phyloP scores from a whole-genome alignment of 1,140 invertebrate species.

The Drosophila lowei region DNA sequence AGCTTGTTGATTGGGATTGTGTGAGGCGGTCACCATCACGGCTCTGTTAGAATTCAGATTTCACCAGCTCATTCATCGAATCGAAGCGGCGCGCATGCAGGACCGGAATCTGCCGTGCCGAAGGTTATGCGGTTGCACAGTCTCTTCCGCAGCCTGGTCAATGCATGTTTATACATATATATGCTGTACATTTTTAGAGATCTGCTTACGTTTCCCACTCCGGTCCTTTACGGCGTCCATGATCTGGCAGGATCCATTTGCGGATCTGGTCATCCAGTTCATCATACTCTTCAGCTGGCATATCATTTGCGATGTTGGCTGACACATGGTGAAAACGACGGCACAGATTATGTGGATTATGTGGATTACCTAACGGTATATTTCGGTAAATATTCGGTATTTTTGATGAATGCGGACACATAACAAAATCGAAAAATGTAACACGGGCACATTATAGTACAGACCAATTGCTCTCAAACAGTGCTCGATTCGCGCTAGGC shows the following conservation, averaged over 20 bases:
- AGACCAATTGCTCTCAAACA: no score
- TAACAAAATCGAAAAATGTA: no score
- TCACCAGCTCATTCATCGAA: slow-evolving; percentile 98
- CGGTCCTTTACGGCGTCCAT: slow-evolving; percentile 11
- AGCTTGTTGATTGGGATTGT: no score
- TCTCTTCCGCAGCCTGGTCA: slow-evolving; percentile 45
- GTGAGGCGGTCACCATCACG: no score
- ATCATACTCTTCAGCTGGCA: slow-evolving; percentile 44
- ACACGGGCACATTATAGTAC: no score
- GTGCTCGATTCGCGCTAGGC: no score
- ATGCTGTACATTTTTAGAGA: not conserved
- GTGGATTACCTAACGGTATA: no score
- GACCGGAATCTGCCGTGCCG: slow-evolving; percentile 95
- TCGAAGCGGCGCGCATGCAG: slow-evolving; percentile 94
- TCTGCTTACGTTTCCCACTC: slow-evolving; percentile 58
- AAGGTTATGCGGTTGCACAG: slow-evolving; percentile 88
- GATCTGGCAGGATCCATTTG: slow-evolving; percentile 61
- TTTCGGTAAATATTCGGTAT: no score
- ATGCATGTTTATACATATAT: not conserved
- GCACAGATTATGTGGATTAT: no score
- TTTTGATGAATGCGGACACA: no score
- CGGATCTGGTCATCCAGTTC: slow-evolving; percentile 49
- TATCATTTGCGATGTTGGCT: slow-evolving; percentile 15
- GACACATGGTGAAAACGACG: slow-evolving; percentile 28
- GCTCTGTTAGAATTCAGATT: no score